These are phyloP conservation scores for Gallinago stenura DNA, from an alignment of 2,797 vertebrate species.

Conservation along the genomic window DNA sequence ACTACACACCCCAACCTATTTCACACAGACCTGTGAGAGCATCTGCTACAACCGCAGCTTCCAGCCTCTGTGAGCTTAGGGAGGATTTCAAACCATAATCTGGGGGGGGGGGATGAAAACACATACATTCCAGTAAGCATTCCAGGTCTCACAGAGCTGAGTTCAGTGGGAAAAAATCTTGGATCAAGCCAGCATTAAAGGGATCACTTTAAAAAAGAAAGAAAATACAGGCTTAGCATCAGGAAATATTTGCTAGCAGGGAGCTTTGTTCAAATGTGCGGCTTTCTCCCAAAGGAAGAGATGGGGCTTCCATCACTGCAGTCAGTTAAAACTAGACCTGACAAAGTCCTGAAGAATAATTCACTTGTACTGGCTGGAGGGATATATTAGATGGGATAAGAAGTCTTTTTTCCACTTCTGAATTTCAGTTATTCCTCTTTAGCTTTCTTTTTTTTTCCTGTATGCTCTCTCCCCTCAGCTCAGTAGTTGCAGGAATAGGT, in stretches of 20 bases:
- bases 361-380: background rate
- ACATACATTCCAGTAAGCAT: constrained; percentile 30
- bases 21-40: background rate
- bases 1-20: background rate
- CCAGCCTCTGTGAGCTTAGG: background rate
- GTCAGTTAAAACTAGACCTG: background rate
- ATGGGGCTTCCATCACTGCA: constrained; percentile 14
- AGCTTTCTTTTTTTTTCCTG: background rate
- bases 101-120: background rate
- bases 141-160: constrained; percentile 53
- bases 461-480: background rate
- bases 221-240: constrained; percentile 59
- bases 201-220: constrained; percentile 46
- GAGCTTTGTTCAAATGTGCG: constrained; percentile 42
- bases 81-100: background rate
- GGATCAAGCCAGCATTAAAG: constrained; percentile 39
- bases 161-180: constrained; percentile 63
- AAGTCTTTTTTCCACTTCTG: constrained; percentile 27
- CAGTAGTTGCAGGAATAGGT: constrained; percentile 2
- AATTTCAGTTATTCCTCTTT: background rate
- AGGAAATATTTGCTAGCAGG: constrained; percentile 66
- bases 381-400: background rate
- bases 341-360: constrained; percentile 39
- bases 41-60: background rate
- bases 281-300: constrained; percentile 50